Percentiles rank a stretch among this genome's conserved stretches.
Evolutionary conservation across 2,888 invertebrate species (phyloP).

Genomic region (Mylabris sibirica): DNA sequence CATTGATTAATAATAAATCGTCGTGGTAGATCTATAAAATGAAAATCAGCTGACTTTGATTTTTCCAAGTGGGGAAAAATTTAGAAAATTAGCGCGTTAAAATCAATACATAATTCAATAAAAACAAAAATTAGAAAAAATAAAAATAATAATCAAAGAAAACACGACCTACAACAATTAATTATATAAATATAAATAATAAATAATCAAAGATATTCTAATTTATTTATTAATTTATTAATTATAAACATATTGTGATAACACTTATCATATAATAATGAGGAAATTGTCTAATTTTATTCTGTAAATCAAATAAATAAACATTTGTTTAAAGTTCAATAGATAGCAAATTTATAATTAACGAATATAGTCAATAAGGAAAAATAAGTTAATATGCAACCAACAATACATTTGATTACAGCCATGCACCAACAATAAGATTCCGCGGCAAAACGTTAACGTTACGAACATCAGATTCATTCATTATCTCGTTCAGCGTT

Average conservation of each 20-base stretch:
- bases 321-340: neutral
- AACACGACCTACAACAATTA: conserved; percentile 6
- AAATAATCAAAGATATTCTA: neutral
- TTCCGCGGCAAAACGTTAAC: no score
- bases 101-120: neutral
- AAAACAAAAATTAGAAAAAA: neutral
- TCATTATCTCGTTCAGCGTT: no score
- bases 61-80: neutral
- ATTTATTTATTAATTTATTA: neutral
- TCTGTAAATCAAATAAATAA: neutral
- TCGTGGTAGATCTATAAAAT: neutral
- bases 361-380: no score
- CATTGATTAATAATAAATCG: neutral
- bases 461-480: no score
- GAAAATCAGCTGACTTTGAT: conserved; percentile 4
- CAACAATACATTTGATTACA: no score
- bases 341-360: conserved; percentile 3
- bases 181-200: neutral
- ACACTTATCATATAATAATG: neutral
- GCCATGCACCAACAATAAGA: no score
- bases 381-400: no score
- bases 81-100: neutral
- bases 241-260: neutral
- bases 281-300: neutral
- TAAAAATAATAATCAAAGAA: neutral